phyloP scores from a whole-genome alignment of 2,113 vertebrate species.

The Hucho hucho region DNA sequence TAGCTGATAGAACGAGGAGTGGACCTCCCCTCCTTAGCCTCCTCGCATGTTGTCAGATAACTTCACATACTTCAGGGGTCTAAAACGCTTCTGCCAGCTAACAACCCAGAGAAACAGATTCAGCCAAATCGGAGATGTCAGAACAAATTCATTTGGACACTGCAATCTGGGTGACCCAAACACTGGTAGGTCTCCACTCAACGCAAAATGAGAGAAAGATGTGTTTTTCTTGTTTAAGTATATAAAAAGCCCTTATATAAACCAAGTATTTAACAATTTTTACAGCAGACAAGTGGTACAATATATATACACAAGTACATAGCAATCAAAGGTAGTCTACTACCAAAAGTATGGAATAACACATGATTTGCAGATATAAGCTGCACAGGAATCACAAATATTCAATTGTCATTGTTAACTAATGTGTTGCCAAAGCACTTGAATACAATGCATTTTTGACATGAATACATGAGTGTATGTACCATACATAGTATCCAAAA shows the following conservation, averaged over 20 bases:
- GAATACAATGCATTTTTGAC: slow-evolving; percentile 67
- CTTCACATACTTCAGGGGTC: slow-evolving; percentile 42
- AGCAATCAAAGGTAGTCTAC: slow-evolving; percentile 68
- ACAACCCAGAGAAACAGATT: slow-evolving; percentile 41
- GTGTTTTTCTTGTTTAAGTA: slow-evolving; percentile 53
- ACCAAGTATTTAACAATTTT: slow-evolving; percentile 69
- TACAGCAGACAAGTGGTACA: slow-evolving; percentile 72
- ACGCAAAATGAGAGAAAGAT: background rate
- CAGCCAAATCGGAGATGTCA: slow-evolving; percentile 52
- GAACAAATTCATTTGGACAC: slow-evolving; percentile 50
- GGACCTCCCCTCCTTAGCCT: slow-evolving; percentile 9
- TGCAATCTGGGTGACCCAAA: slow-evolving; percentile 40
- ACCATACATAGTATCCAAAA: slow-evolving; percentile 58
- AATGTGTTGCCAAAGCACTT: slow-evolving; percentile 70
- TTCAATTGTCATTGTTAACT: slow-evolving; percentile 42
- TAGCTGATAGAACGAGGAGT: background rate
- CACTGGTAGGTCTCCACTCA: background rate
- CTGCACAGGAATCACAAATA: slow-evolving; percentile 61
- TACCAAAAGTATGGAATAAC: slow-evolving; percentile 66
- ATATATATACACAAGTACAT: slow-evolving; percentile 72
- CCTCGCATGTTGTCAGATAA: slow-evolving; percentile 39
- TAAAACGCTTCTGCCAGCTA: slow-evolving; percentile 38
- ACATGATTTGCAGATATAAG: slow-evolving; percentile 64
- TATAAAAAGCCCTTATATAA: slow-evolving; percentile 79
- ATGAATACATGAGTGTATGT: slow-evolving; percentile 63